These are phyloP conservation scores for Thamnophis elegans DNA, from an alignment of 2,797 vertebrate species.

Conservation along the genomic window DNA sequence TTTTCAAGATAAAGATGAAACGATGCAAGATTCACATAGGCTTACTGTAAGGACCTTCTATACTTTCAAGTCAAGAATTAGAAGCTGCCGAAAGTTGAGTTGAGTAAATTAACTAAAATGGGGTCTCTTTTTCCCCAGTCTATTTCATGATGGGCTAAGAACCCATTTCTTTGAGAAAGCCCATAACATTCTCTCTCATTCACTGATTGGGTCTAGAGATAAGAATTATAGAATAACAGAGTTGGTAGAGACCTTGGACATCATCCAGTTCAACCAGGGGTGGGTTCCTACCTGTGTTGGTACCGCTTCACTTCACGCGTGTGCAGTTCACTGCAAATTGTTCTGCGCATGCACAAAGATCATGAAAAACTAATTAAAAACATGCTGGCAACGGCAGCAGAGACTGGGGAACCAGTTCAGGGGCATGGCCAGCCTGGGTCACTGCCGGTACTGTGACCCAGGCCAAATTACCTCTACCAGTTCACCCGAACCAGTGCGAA, in stretches of 20 bases:
- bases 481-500: no score
- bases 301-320: no score
- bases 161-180: not conserved
- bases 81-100: not conserved
- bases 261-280: not conserved
- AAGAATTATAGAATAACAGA: not conserved
- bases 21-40: not conserved
- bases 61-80: not conserved
- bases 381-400: no score
- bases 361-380: no score
- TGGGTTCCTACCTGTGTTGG: no score
- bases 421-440: no score
- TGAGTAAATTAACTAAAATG: not conserved
- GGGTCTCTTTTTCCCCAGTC: not conserved
- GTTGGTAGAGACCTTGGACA: not conserved
- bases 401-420: no score
- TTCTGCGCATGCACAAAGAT: no score
- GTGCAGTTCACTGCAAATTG: no score
- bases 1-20: not conserved
- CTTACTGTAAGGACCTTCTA: not conserved
- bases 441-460: no score
- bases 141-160: not conserved
- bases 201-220: not conserved
- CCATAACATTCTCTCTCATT: not conserved
- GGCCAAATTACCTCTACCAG: no score